Percentiles rank a stretch among this genome's conserved stretches.
phyloP scores from a whole-genome alignment of 2,797 vertebrate species.

The Phyllotis vaccarum region DNA sequence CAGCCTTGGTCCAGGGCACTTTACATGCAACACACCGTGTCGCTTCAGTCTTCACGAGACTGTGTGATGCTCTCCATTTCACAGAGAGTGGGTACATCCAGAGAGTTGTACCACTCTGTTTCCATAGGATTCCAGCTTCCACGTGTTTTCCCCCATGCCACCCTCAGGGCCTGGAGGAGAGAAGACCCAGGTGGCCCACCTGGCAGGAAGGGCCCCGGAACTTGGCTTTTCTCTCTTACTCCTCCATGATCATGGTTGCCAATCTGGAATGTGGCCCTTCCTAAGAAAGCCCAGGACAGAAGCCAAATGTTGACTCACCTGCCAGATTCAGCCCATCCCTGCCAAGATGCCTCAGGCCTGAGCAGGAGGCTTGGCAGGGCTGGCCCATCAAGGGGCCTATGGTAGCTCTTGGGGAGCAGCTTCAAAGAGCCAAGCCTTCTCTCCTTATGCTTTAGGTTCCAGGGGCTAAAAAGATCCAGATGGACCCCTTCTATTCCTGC shows the following conservation, averaged over 20 bases:
- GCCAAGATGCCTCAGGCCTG: slow-evolving; percentile 37
- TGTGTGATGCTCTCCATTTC: not conserved
- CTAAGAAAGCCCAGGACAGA: slow-evolving; percentile 71
- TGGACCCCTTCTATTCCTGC: not conserved
- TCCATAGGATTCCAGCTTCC: not conserved
- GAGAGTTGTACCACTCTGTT: not conserved
- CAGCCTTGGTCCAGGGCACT: not conserved
- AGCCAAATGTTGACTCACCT: slow-evolving; percentile 76
- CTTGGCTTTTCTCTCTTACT: slow-evolving; percentile 65
- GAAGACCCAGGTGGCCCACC: slow-evolving; percentile 65
- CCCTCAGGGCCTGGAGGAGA: not conserved
- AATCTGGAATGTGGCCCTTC: slow-evolving; percentile 70
- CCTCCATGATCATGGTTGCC: slow-evolving; percentile 66
- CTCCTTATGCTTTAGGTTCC: slow-evolving; percentile 43
- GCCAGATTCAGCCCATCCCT: slow-evolving; percentile 30
- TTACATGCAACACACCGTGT: not conserved
- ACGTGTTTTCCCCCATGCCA: not conserved
- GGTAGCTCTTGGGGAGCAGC: not conserved
- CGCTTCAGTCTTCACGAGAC: not conserved
- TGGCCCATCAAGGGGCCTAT: not conserved
- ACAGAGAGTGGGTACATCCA: not conserved
- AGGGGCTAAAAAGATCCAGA: slow-evolving; percentile 59
- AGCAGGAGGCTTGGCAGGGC: not conserved
- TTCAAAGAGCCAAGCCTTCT: slow-evolving; percentile 32
- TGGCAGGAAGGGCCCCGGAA: slow-evolving; percentile 60